Evolutionary conservation across 1,140 invertebrate genomes (phyloP), one percentile per base, ranked within the genome.

Genomic region (Drosophila burlai): DNA sequence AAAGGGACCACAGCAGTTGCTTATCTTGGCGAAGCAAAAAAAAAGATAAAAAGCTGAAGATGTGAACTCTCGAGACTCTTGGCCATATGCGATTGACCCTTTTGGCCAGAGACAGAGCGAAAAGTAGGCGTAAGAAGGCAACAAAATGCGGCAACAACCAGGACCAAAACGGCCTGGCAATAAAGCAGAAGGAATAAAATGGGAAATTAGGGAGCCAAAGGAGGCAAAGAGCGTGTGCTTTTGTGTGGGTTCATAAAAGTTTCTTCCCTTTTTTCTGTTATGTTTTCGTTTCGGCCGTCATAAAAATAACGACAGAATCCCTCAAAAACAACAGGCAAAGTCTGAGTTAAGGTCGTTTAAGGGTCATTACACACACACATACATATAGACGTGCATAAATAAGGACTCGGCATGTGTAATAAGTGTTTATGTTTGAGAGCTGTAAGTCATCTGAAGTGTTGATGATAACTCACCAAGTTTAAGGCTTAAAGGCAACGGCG

Each of bases 271-370:
- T 2, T 34, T 3, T 50, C 7, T 54, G 52, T 36, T 21, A 4
- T 57, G 36, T 55, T 57, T 55, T 55, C 34, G 52, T 67, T 67
- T 71, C 11, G 45, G 71, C 31, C 71, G 57, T 73, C 59, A 74
- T 75, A 76, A 49, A 76, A 67, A 45, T 46, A 76, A 76, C 62
- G 58, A 67, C 54, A 76, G 73, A 76, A 76, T 42, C 62, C 74
- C 54, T 67, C 73, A 46, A 54, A 66, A 66, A 76, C 74, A 76
- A 52, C 45, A 46, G 55, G 58, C 64, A 61, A 65, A 57, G 64
- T 71, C 58, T 36, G 66, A 68, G 80, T 42, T 61, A 61, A 83
- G 81, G 82, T 84, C 77, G 74, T 83, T 83, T 76, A 67, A 80
- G 76, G 81, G 76, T 84, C 81, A 84, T 84, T 80, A 83, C 66